These are phyloP conservation scores for Fopius arisanus DNA, from an alignment of 1,140 invertebrate genomes.

Conservation along the genomic window DNA sequence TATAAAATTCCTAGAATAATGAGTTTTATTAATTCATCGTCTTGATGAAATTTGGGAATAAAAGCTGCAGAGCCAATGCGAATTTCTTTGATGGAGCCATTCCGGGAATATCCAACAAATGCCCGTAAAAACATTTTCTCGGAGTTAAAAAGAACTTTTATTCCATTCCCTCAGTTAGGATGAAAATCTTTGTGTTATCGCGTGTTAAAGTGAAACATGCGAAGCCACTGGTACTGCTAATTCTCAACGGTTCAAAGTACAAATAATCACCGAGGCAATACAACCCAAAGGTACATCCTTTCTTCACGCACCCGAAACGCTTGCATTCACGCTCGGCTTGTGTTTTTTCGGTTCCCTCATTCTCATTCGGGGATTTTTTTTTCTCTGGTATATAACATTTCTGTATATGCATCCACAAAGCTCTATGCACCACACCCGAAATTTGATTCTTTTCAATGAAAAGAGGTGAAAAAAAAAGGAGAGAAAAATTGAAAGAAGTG, in stretches of 20 bases:
- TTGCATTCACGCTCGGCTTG: conserved; percentile 30
- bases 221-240: conserved; percentile 34
- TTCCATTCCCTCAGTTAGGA: neutral
- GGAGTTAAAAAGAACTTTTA: neutral
- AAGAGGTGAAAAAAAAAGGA: neutral
- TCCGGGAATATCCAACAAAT: too few species aligned
- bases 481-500: neutral
- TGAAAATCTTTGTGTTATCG: neutral
- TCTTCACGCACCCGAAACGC: conserved; percentile 27
- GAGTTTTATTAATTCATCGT: too few species aligned
- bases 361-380: conserved; percentile 26
- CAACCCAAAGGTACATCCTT: conserved; percentile 30
- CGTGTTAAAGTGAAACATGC: conserved; percentile 21
- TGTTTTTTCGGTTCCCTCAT: conserved; percentile 22
- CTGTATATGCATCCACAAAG: conserved; percentile 30
- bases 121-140: neutral
- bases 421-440: conserved; percentile 21
- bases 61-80: too few species aligned
- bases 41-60: too few species aligned
- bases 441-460: conserved; percentile 5
- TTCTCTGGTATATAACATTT: conserved; percentile 25
- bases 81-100: too few species aligned
- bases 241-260: conserved; percentile 45
- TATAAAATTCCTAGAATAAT: too few species aligned
- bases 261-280: conserved; percentile 36